phyloP scores from a whole-genome alignment of 2,888 invertebrate species.

The Folsomia candida region DNA sequence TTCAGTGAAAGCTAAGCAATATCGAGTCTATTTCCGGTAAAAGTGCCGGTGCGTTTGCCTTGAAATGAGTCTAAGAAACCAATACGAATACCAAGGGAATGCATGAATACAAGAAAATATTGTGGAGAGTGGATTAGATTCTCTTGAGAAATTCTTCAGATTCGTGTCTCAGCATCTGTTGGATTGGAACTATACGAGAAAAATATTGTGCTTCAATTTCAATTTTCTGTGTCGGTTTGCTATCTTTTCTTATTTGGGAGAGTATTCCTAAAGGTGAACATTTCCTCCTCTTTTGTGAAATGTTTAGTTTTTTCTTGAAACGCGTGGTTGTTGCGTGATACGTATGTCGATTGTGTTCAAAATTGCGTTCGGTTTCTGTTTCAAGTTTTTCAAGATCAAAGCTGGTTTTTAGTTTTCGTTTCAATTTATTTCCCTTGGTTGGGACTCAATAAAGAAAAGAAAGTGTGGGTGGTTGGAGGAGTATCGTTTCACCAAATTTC shows the following conservation, averaged over 20 bases:
- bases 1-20: not conserved
- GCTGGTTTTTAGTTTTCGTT: not conserved
- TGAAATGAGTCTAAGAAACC: not conserved
- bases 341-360: not conserved
- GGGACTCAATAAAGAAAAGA: not conserved
- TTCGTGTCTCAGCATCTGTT: not conserved
- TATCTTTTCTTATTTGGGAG: no score
- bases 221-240: not conserved
- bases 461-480: not conserved
- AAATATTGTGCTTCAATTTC: not conserved
- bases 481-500: not conserved
- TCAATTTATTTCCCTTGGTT: conserved; percentile 5
- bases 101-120: not conserved
- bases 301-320: not conserved
- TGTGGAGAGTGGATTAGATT: conserved; percentile 3
- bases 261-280: no score
- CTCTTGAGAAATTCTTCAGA: conserved; percentile 3
- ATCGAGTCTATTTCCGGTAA: not conserved
- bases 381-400: conserved; percentile 6
- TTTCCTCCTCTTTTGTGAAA: not conserved
- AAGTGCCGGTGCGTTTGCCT: conserved; percentile 2
- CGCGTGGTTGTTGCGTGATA: not conserved
- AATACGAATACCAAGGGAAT: not conserved
- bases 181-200: no score
- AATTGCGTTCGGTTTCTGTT: not conserved